These are phyloP conservation scores for Ditula angustiorana DNA, from an alignment of 2,888 invertebrate genomes.

Conservation along the genomic window DNA sequence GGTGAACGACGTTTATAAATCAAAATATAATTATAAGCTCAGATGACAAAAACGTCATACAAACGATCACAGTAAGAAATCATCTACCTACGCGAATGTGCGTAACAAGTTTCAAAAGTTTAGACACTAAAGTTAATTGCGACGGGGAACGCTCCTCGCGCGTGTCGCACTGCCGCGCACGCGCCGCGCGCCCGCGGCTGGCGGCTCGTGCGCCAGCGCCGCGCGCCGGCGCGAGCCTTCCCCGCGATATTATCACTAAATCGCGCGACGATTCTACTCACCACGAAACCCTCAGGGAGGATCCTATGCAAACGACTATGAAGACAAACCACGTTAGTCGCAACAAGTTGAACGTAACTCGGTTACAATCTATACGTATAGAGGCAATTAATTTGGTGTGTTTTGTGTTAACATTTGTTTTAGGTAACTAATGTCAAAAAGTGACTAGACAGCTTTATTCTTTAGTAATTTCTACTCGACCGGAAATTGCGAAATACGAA, in stretches of 20 bases:
- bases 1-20: conserved; percentile 38
- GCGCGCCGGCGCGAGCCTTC: neutral
- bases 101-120: conserved; percentile 73
- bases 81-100: conserved; percentile 83
- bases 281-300: conserved; percentile 41
- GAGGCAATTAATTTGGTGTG: conserved; percentile 41
- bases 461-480: conserved; percentile 48
- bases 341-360: conserved; percentile 10
- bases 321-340: conserved; percentile 5
- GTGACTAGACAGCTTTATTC: conserved; percentile 44
- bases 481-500: conserved; percentile 49
- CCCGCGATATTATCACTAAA: conserved; percentile 4
- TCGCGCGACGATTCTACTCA: conserved; percentile 53
- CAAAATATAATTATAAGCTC: conserved; percentile 51
- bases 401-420: conserved; percentile 37
- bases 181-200: neutral
- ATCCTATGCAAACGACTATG: conserved; percentile 30
- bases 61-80: conserved; percentile 82
- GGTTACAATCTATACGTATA: conserved; percentile 28
- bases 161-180: neutral
- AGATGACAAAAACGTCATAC: conserved; percentile 63
- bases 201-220: conserved; percentile 3
- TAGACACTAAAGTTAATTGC: conserved; percentile 55
- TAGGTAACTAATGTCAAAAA: conserved; percentile 41
- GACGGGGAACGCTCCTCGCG: conserved; percentile 30